These are phyloP conservation scores for Actinernus sp. DNA, from an alignment of 92 coral and sea anemone genomes.

Conservation along the genomic window DNA sequence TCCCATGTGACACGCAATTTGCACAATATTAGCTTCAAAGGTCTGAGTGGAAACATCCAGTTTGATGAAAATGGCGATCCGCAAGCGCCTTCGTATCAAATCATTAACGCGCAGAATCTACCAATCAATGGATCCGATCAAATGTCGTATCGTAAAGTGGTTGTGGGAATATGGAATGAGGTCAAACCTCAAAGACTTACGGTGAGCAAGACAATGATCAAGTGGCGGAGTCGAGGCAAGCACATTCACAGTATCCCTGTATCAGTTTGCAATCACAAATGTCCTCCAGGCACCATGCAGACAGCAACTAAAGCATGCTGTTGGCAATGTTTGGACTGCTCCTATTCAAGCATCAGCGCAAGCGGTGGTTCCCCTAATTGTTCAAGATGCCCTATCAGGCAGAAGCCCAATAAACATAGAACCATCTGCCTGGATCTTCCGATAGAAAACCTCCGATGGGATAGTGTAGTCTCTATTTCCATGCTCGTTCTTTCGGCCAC, in stretches of 20 bases:
- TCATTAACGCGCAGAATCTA: constrained; percentile 49
- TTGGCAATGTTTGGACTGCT: neutral
- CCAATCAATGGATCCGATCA: neutral
- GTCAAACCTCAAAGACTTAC: neutral
- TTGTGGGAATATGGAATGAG: constrained; percentile 47
- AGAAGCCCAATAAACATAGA: neutral
- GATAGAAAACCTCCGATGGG: neutral
- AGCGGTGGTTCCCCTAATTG: neutral
- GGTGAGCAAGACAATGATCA: constrained; percentile 15
- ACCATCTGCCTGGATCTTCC: neutral
- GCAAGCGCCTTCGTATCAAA: constrained; percentile 50
- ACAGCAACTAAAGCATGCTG: neutral
- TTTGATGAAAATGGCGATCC: constrained; percentile 67
- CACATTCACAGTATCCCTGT: neutral
- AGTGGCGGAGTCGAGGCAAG: constrained; percentile 1
- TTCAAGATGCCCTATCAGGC: neutral
- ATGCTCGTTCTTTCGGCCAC: neutral
- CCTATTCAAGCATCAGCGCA: neutral
- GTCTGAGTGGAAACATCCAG: constrained; percentile 56
- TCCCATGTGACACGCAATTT: constrained; percentile 24
- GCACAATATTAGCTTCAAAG: constrained; percentile 61
- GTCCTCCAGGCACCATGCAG: neutral
- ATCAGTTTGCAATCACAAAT: neutral
- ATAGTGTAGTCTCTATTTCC: neutral
- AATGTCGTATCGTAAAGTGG: constrained; percentile 10